A percentile compares a stretch with the other conserved stretches of the same genome.
Conservation (phyloP, 1,140 invertebrate genomes). For the Laupala kohalensis region DNA sequence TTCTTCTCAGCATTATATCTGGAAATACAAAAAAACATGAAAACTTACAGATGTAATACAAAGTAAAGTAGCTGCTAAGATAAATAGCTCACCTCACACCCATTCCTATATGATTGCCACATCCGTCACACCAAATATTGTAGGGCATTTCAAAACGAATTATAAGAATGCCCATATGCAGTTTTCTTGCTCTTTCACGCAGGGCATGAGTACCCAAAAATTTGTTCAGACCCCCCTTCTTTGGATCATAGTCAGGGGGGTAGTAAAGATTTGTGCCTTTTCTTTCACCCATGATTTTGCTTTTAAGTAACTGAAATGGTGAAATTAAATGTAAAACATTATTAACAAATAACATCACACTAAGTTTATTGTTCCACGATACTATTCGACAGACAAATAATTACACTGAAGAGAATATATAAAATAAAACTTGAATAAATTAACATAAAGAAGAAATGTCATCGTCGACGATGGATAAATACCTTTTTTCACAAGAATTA, state of each 20-base stretch:
- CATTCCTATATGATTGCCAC: slow-evolving; percentile 97
- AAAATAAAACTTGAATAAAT: too few species aligned
- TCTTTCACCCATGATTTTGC: slow-evolving; percentile 77
- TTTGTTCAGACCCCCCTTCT: slow-evolving; percentile 83
- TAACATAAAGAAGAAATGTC: too few species aligned
- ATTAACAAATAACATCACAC: too few species aligned
- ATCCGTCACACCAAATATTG: slow-evolving; percentile 98
- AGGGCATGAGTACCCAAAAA: slow-evolving; percentile 90
- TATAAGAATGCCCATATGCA: slow-evolving; percentile 91
- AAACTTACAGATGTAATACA: not conserved
- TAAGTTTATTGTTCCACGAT: too few species aligned
- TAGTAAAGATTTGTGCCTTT: slow-evolving; percentile 98
- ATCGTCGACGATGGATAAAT: too few species aligned
- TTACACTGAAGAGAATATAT: too few species aligned
- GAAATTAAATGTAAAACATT: not conserved
- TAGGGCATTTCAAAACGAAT: slow-evolving; percentile 99
- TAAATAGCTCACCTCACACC: slow-evolving; percentile 57
- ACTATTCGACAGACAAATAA: too few species aligned
- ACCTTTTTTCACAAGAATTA: too few species aligned
- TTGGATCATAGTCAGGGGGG: slow-evolving; percentile 95
- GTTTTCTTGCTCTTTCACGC: slow-evolving; percentile 84
- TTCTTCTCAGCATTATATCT: slow-evolving; percentile 97
- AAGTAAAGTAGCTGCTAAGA: not conserved
- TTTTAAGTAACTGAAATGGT: not conserved
- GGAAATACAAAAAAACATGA: slow-evolving; percentile 14